Conservation (phyloP, 1,140 invertebrate genomes). For the Orussus abietinus region DNA sequence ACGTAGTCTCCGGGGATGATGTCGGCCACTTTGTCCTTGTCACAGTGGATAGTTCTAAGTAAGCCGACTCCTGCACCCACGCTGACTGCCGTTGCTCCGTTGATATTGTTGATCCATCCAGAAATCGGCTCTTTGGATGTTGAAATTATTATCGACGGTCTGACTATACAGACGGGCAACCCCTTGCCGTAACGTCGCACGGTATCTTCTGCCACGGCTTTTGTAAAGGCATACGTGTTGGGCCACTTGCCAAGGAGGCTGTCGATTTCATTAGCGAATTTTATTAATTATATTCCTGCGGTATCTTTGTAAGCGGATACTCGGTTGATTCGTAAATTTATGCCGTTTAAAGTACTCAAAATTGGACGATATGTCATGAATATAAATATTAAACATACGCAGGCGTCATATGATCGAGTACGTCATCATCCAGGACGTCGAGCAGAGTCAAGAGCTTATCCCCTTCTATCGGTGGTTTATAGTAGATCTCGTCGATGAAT, state of each 20-base stretch:
- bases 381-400: constrained; percentile 42
- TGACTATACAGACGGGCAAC: constrained; percentile 70
- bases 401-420: constrained; percentile 41
- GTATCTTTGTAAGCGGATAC: too few species aligned
- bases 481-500: constrained; percentile 61
- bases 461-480: constrained; percentile 45
- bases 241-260: constrained; percentile 71
- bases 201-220: constrained; percentile 74
- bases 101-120: constrained; percentile 86
- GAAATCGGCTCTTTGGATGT: constrained; percentile 67
- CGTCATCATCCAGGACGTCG: constrained; percentile 43
- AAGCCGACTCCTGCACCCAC: constrained; percentile 70
- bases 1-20: constrained; percentile 84
- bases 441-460: constrained; percentile 50
- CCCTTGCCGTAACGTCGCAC: constrained; percentile 62
- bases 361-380: too few species aligned
- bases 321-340: too few species aligned
- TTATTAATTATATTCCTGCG: too few species aligned
- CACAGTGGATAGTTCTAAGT: constrained; percentile 66
- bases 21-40: constrained; percentile 65
- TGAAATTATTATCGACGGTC: constrained; percentile 74
- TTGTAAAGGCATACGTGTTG: constrained; percentile 84
- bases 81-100: constrained; percentile 71
- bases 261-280: too few species aligned
- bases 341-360: too few species aligned